These are phyloP conservation scores for Diadegma fenestrale DNA, from an alignment of 2,888 invertebrate species.

Conservation along the genomic window DNA sequence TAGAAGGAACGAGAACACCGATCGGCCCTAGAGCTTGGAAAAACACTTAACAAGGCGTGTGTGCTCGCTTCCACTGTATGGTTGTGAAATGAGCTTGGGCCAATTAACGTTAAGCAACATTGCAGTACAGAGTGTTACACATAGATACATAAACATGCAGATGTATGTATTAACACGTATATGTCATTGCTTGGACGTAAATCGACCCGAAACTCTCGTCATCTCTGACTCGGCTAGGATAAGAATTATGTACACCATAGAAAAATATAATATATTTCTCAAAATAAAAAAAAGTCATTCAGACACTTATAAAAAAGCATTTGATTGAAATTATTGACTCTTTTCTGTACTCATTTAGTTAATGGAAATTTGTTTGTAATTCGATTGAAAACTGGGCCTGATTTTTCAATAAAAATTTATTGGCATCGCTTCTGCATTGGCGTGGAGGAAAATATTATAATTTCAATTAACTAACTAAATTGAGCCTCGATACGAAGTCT, in stretches of 20 bases:
- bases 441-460: constrained; percentile 56
- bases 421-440: constrained; percentile 44
- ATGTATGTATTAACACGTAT: too few relatives aligned
- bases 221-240: constrained; percentile 60
- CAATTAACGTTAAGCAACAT: constrained; percentile 65
- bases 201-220: constrained; percentile 62
- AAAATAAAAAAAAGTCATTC: constrained; percentile 49
- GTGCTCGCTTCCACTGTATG: constrained; percentile 54
- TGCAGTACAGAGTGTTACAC: constrained; percentile 8
- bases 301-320: constrained; percentile 25
- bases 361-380: neutral
- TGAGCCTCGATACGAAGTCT: constrained; percentile 82
- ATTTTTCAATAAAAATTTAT: neutral
- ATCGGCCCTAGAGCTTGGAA: constrained; percentile 63
- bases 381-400: neutral
- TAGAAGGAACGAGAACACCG: constrained; percentile 70
- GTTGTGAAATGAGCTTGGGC: constrained; percentile 55
- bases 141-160: constrained; percentile 6
- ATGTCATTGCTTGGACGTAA: constrained; percentile 50
- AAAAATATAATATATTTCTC: constrained; percentile 65
- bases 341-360: neutral
- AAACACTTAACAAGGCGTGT: constrained; percentile 55
- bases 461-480: constrained; percentile 79
- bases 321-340: constrained; percentile 6
- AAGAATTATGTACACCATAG: constrained; percentile 66